These are phyloP conservation scores for Rhodeus uyekii DNA, from an alignment of 2,797 vertebrate species.

Conservation along the genomic window DNA sequence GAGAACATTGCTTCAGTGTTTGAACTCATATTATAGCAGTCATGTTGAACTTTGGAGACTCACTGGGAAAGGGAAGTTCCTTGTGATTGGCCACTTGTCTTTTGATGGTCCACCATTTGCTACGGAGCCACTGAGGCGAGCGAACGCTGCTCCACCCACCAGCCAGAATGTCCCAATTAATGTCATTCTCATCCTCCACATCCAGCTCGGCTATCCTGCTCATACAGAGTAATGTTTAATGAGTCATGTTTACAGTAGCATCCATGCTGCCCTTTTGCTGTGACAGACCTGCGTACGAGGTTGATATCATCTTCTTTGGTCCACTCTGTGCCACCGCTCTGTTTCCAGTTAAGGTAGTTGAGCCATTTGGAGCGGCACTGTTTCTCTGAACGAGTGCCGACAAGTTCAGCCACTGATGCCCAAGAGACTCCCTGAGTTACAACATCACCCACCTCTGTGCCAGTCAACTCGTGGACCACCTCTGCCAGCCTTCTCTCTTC, in stretches of 20 bases:
- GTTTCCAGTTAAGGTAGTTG: conserved; percentile 99
- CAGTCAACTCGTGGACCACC: conserved; percentile 95
- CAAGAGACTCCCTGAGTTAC: conserved; percentile 97
- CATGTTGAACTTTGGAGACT: not conserved
- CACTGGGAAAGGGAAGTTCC: conserved; percentile 85
- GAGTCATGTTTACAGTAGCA: conserved; percentile 73
- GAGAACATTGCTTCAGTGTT: conserved; percentile 15
- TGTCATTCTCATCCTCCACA: conserved; percentile 93
- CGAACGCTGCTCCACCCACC: conserved; percentile 98
- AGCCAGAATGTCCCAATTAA: conserved; percentile 94
- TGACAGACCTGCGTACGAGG: conserved; percentile 77
- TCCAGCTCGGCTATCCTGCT: conserved; percentile 91
- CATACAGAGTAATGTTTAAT: conserved; percentile 66
- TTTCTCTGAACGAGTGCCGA: conserved; percentile 95
- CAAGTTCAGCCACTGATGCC: conserved; percentile 93
- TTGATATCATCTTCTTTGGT: conserved; percentile 97
- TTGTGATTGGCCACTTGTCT: conserved; percentile 98
- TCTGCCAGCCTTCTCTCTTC: conserved; percentile 92
- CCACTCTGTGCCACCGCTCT: conserved; percentile 98
- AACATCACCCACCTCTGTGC: conserved; percentile 89
- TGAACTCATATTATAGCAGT: not conserved
- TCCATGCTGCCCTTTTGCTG: not conserved
- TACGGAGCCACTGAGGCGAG: conserved; percentile 97
- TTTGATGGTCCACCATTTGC: conserved; percentile 99
- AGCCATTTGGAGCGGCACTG: conserved; percentile 99